phyloP scores from a whole-genome alignment of 1,140 invertebrate species.

The Eumeta japonica region DNA sequence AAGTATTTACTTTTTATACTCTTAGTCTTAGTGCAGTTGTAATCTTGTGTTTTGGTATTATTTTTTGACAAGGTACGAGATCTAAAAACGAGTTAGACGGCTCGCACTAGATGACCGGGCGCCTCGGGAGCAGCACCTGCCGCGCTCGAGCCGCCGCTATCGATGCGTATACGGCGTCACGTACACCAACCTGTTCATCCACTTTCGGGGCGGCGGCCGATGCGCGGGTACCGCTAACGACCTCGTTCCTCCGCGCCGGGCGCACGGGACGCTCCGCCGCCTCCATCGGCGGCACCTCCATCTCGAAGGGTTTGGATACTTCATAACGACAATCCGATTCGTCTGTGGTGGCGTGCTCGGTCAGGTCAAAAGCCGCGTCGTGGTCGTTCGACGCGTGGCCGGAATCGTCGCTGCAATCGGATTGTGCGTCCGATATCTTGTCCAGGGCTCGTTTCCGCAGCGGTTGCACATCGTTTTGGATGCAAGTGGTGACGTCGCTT shows the following conservation, averaged over 20 bases:
- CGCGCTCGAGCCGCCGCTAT: slow-evolving; percentile 35
- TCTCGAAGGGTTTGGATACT: slow-evolving; percentile 37
- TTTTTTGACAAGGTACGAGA: too few relatives aligned
- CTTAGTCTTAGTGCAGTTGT: too few relatives aligned
- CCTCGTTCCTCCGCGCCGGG: slow-evolving; percentile 42
- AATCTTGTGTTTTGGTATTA: too few relatives aligned
- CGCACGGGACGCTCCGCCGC: slow-evolving; percentile 43
- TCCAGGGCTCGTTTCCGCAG: slow-evolving; percentile 41
- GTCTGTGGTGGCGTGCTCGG: slow-evolving; percentile 22
- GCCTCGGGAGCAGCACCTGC: slow-evolving; percentile 6
- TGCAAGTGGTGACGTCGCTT: slow-evolving; percentile 37
- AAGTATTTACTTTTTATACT: too few relatives aligned
- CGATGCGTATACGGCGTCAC: slow-evolving; percentile 48
- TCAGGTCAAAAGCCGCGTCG: slow-evolving; percentile 36
- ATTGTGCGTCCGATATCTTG: slow-evolving; percentile 54
- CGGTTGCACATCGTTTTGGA: slow-evolving; percentile 30
- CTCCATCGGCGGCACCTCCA: slow-evolving; percentile 32
- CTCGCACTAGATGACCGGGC: too few relatives aligned
- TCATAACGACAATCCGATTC: slow-evolving; percentile 29
- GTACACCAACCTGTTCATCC: slow-evolving; percentile 53
- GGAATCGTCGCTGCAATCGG: slow-evolving; percentile 70
- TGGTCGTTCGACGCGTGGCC: slow-evolving; percentile 74
- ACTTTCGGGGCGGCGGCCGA: slow-evolving; percentile 46
- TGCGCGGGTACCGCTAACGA: slow-evolving; percentile 51
- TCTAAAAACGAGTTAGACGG: too few relatives aligned